A percentile compares a stretch with the other conserved stretches of the same genome.
Conservation (phyloP, 2,888 invertebrate species). For the Melipona bicolor region DNA sequence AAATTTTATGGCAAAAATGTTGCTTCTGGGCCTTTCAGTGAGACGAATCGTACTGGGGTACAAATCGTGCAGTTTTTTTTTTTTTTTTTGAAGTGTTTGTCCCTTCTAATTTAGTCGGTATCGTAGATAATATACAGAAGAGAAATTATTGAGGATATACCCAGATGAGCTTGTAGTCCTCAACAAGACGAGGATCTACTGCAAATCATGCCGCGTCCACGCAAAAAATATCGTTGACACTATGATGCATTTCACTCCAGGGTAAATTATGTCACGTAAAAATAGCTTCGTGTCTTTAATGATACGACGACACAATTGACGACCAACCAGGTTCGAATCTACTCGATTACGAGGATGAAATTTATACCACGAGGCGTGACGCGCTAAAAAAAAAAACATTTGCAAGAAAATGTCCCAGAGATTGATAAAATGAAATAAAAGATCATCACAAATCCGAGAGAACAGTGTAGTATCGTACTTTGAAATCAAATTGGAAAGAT, state of each 20-base stretch:
- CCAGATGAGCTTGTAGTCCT: constrained; percentile 11
- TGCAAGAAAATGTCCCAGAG: background rate
- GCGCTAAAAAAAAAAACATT: background rate
- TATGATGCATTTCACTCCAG: constrained; percentile 1
- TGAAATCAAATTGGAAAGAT: background rate
- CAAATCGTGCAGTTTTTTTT: no score
- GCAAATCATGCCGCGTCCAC: constrained; percentile 18
- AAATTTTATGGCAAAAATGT: no score
- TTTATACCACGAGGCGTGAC: background rate
- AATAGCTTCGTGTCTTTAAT: background rate
- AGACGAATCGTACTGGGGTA: no score
- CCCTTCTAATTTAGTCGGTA: background rate
- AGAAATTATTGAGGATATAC: no score
- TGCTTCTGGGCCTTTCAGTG: no score
- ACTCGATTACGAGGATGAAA: constrained; percentile 5
- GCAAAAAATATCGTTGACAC: constrained; percentile 1
- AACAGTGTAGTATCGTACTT: background rate
- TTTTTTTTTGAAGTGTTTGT: no score
- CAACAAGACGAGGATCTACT: constrained; percentile 37
- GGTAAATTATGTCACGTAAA: constrained; percentile 14
- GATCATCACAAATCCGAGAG: background rate
- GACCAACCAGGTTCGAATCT: background rate
- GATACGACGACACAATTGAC: constrained; percentile 10
- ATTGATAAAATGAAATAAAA: background rate
- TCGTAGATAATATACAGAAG: background rate